phyloP scores from a whole-genome alignment of 2,113 vertebrate genomes.

The Carollia perspicillata region DNA sequence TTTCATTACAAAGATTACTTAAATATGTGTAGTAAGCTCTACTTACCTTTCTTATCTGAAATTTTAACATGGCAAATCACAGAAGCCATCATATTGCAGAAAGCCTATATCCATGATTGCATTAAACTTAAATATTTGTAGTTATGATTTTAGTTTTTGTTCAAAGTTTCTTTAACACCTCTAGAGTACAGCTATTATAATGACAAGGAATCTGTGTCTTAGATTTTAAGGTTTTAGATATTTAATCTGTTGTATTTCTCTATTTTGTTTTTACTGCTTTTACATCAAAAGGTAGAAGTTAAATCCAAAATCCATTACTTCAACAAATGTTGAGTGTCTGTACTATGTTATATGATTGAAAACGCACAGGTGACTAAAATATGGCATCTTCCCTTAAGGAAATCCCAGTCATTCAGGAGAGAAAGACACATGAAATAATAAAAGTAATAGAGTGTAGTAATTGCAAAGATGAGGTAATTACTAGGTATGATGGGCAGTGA shows the following conservation, averaged over 20 bases:
- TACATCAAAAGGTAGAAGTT: not conserved
- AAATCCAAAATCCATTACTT: constrained; percentile 11
- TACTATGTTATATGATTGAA: not conserved
- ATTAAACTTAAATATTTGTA: constrained; percentile 39
- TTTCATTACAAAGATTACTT: constrained; percentile 27
- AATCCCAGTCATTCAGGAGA: not conserved
- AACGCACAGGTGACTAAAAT: constrained; percentile 5
- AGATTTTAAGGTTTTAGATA: constrained; percentile 3
- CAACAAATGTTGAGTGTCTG: not conserved
- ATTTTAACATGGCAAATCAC: not conserved
- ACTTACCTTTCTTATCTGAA: not conserved
- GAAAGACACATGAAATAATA: not conserved
- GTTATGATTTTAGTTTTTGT: constrained; percentile 36
- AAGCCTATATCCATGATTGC: not conserved
- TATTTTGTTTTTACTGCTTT: not conserved
- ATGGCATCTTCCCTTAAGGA: not conserved
- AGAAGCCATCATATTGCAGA: not conserved
- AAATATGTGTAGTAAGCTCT: not conserved
- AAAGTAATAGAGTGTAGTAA: not conserved
- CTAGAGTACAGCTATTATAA: constrained; percentile 14
- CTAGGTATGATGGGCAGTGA: not conserved
- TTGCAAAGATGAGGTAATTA: not conserved
- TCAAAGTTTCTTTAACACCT: not conserved
- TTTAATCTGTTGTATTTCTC: not conserved
- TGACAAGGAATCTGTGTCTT: not conserved